These are phyloP conservation scores for Motacilla tschutschensis DNA, from an alignment of 2,113 vertebrate genomes.

Conservation along the genomic window DNA sequence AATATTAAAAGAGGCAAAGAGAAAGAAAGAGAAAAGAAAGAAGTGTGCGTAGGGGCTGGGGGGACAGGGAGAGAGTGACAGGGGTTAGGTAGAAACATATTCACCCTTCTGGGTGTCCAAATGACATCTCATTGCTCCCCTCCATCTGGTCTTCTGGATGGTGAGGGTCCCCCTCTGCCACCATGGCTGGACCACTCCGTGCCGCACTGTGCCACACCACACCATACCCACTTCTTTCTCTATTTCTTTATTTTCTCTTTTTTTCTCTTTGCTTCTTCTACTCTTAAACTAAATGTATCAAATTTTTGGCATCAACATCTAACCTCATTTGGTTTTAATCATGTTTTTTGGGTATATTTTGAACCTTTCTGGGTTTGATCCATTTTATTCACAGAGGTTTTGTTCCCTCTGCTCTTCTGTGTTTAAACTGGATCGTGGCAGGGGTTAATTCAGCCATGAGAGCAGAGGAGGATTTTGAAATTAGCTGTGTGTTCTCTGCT, in stretches of 20 bases:
- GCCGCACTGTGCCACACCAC: neutral
- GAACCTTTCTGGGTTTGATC: neutral
- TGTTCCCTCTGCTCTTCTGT: neutral
- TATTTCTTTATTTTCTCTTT: neutral
- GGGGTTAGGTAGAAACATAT: neutral
- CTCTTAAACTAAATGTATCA: neutral
- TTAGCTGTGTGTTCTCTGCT: neutral
- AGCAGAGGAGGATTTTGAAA: neutral
- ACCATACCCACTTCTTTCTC: neutral
- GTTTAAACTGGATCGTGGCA: neutral
- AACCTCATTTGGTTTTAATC: neutral
- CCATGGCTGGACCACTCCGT: rapidly evolving
- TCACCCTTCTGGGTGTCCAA: neutral
- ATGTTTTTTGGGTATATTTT: neutral
- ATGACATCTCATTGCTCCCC: rapidly evolving
- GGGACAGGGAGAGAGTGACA: neutral
- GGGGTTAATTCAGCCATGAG: neutral
- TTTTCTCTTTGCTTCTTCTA: neutral
- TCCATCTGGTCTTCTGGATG: neutral
- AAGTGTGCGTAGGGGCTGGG: rapidly evolving
- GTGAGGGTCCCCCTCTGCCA: neutral
- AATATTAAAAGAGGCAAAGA: neutral
- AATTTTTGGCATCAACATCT: neutral
- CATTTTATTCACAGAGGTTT: neutral
- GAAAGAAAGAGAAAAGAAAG: neutral